A percentile compares a stretch with the other conserved stretches of the same genome.
These are phyloP conservation scores for Mesocentrotus franciscanus DNA, from an alignment of 53 echinoderm and acorn worm species.

Conservation along the genomic window DNA sequence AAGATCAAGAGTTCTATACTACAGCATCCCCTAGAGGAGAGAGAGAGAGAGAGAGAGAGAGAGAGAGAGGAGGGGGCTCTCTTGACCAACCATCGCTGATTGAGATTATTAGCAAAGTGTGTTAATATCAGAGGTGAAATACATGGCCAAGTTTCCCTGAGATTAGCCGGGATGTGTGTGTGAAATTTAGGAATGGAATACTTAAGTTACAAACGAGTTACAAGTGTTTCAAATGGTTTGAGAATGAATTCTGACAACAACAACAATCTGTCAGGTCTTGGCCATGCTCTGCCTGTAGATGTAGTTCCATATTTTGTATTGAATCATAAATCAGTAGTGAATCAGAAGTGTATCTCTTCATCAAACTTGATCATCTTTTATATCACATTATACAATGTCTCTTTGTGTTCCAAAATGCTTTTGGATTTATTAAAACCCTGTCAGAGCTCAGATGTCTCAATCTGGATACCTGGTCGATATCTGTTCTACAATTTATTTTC, in stretches of 20 bases:
- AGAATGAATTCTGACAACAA: neutral
- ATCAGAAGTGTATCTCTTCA: no score
- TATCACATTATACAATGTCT: no score
- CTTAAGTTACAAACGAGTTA: neutral
- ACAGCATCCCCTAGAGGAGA: neutral
- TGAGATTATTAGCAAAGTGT: conserved; percentile 24
- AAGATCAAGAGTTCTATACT: neutral
- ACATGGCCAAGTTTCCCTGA: neutral
- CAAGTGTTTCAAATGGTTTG: neutral
- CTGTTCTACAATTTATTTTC: no score
- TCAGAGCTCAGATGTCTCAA: no score
- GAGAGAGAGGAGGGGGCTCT: neutral
- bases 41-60: no score
- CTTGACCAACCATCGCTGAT: neutral
- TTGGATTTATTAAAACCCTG: no score
- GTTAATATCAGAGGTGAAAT: conserved; percentile 18
- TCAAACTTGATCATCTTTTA: no score
- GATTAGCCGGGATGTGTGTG: neutral
- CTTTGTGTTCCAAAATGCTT: no score
- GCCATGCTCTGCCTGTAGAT: no score
- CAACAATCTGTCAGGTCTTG: neutral
- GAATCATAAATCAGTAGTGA: no score
- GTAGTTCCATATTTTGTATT: neutral
- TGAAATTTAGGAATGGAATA: neutral
- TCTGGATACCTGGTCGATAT: no score